Conservation (phyloP, 2,888 invertebrate genomes). For the Nezara viridula region DNA sequence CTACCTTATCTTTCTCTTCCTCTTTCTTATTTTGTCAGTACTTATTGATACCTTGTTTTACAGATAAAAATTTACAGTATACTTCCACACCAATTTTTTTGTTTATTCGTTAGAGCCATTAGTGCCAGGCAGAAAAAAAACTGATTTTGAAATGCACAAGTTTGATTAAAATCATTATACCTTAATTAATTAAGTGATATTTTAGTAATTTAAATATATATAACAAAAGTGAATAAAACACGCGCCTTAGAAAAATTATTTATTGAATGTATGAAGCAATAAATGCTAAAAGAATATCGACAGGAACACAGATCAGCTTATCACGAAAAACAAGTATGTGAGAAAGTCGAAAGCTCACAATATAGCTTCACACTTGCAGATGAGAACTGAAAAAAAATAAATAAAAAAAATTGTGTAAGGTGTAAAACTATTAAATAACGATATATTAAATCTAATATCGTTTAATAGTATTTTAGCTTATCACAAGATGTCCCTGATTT, state of each 20-base stretch:
- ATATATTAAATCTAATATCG: neutral
- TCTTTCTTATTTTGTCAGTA: no score
- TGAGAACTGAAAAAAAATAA: conserved; percentile 1
- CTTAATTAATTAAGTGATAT: no score
- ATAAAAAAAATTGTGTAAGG: neutral
- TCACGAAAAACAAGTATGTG: neutral
- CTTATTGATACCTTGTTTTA: no score
- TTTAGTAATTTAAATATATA: neutral
- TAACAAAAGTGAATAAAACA: neutral
- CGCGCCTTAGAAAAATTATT: neutral
- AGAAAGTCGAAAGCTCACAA: neutral
- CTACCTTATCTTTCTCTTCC: no score
- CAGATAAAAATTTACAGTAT: no score
- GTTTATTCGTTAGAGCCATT: no score
- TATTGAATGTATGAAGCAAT: neutral
- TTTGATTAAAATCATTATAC: no score
- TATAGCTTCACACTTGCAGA: neutral
- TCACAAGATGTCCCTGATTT: neutral
- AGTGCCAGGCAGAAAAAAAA: no score
- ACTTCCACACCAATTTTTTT: no score
- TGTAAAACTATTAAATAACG: neutral
- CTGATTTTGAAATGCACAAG: no score
- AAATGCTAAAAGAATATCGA: neutral
- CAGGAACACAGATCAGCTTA: neutral
- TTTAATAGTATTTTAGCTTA: neutral